Base-by-base conservation (phyloP, 2,888 invertebrate genomes). In the Endotricha flammealis region DNA sequence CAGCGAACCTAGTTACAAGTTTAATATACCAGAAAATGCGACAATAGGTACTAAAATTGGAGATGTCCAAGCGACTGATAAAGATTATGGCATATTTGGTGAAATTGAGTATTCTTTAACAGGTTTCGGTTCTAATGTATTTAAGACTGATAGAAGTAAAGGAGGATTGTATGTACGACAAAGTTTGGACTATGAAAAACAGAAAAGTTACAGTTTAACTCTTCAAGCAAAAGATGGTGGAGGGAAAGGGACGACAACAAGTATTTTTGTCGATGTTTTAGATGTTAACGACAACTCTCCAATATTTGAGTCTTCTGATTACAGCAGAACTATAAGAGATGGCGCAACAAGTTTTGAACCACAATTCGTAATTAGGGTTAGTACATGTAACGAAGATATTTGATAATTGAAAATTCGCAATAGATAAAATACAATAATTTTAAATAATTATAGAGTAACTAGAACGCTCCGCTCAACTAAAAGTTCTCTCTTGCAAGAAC, bases 191-290 rank as follows among this genome's bases (percentile, higher is more conserved):
- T 93, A 93, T 58, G 96, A 96, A 64, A 89, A 88, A 7, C 93
- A 94, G 50, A 92, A 92, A 50, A 92, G 92, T 39, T 96, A 93
- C 48, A 93, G 93, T 39, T 71, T 96, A 38, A 94, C 93, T 0
- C 87, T 94, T 34, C 92, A 93, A 44, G 96, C 95, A 0, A 90
- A 88, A 44, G 96, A 96, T 62, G 94, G 94, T 0, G 95, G 95
- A 0, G 93, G 92, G 0, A 89, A 90, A 48, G 88, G 91, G 8
- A 89, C 92, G 0, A 90, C 92, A 14, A 90, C 91, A 0, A 92
- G 92, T 66, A 78, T 94, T 22, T 89, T 91, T 32, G 88, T 95
- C 8, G 91, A 92, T 46, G 86, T 95, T 0, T 62, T 90, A 3
- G 95, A 95, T 56, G 89, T 93, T 0, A 95, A 95, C 52, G 95